phyloP scores from a whole-genome alignment of 2,888 invertebrate species.

The Drosophila prolongata region DNA sequence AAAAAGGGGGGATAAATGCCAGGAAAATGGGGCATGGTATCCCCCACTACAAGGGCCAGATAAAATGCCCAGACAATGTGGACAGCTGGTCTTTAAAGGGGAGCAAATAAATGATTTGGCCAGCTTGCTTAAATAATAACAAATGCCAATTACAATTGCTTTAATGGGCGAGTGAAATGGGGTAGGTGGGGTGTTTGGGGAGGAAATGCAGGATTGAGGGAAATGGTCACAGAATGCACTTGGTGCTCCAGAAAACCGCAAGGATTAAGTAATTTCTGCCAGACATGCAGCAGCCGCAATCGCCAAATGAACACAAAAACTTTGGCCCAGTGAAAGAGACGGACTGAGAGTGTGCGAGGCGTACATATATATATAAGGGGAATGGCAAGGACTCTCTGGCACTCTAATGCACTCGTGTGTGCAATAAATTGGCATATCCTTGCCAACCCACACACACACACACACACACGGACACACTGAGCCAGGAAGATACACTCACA shows the following conservation, averaged over 20 bases:
- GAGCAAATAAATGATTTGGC: slow-evolving; percentile 56
- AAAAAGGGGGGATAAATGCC: slow-evolving; percentile 13
- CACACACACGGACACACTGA: not conserved
- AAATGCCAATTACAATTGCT: slow-evolving; percentile 78
- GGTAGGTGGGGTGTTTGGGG: too few species aligned
- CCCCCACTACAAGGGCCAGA: not conserved
- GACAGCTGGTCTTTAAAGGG: slow-evolving; percentile 48
- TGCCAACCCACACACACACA: slow-evolving; percentile 44
- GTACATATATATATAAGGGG: slow-evolving; percentile 3
- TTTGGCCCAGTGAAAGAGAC: slow-evolving; percentile 41
- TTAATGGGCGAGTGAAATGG: slow-evolving; percentile 56
- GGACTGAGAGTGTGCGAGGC: not conserved
- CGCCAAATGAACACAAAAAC: slow-evolving; percentile 80
- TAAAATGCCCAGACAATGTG: slow-evolving; percentile 51
- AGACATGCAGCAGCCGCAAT: slow-evolving; percentile 81
- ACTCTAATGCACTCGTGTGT: slow-evolving; percentile 81
- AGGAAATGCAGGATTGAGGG: slow-evolving; percentile 9
- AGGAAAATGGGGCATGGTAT: not conserved
- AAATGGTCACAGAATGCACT: slow-evolving; percentile 45
- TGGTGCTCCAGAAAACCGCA: slow-evolving; percentile 67
- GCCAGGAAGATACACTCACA: slow-evolving; percentile 23
- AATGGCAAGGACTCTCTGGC: slow-evolving; percentile 42
- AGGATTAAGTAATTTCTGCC: slow-evolving; percentile 80
- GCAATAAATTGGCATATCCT: slow-evolving; percentile 81
- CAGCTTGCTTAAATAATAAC: slow-evolving; percentile 67